A percentile compares a stretch with the other conserved stretches of the same genome.
phyloP scores from a whole-genome alignment of 2,797 vertebrate species.

The Lutjanus argentimaculatus region DNA sequence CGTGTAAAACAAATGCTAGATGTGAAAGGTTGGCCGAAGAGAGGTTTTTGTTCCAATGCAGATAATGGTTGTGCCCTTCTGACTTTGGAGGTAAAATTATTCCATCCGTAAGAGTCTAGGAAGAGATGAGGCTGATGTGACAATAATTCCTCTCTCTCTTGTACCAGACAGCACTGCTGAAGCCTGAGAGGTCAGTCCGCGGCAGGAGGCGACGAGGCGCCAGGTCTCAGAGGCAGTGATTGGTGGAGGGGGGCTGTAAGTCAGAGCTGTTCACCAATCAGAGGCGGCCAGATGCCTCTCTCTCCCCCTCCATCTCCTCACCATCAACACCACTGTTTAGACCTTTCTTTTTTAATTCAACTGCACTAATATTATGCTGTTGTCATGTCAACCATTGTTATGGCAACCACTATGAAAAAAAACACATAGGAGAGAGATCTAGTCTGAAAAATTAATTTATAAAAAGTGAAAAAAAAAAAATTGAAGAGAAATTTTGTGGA shows the following conservation, averaged over 20 bases:
- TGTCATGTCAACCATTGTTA: constrained; percentile 77
- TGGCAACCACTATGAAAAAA: constrained; percentile 73
- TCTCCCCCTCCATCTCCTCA: constrained; percentile 44
- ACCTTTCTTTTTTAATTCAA: constrained; percentile 61
- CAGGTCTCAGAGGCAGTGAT: constrained; percentile 85
- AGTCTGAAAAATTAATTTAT: constrained; percentile 72
- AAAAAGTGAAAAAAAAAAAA: constrained; percentile 33
- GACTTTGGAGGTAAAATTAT: not conserved
- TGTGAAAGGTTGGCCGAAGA: too few species aligned
- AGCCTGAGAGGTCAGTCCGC: constrained; percentile 83
- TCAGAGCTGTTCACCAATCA: constrained; percentile 65
- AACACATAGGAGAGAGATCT: constrained; percentile 69
- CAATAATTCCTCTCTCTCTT: constrained; percentile 15
- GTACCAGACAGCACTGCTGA: constrained; percentile 80
- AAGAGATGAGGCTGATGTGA: constrained; percentile 15
- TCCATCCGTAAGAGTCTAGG: not conserved
- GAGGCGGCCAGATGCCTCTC: constrained; percentile 49
- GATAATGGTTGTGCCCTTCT: constrained; percentile 26
- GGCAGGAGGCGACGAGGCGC: constrained; percentile 86
- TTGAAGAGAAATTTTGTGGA: constrained; percentile 53
- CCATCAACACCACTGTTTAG: constrained; percentile 69
- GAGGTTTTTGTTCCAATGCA: not conserved
- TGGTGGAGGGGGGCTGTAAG: constrained; percentile 60
- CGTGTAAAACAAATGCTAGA: not conserved
- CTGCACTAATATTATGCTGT: constrained; percentile 81